Evolutionary conservation across 2,888 invertebrate genomes (phyloP), one percentile per base, ranked within the genome.

Genomic region (Ichneumoninae sp.): DNA sequence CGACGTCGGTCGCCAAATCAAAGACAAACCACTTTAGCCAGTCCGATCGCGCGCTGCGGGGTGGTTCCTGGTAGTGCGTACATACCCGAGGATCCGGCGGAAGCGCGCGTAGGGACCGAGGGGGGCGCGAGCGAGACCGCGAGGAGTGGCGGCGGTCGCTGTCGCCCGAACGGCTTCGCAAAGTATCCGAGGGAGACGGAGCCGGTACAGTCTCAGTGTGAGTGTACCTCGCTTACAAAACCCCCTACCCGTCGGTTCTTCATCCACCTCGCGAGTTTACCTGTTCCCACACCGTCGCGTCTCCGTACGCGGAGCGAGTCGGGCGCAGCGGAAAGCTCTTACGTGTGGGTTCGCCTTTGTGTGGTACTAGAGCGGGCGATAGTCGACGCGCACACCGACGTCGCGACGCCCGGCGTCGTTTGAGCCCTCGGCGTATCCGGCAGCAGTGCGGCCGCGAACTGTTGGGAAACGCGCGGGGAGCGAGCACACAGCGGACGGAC

Each of bases 11-110:
- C 89, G 91, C 91, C 92, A 92, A 93, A 93, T 93, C 92, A 93
- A 93, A 93, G 93, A 92, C 92, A 93, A 93, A 93, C 92, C 92
- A 93, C 93, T 93, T 93, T 91, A 91, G 89, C 89, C 89, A 89
- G 90, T 90, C 90, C 89, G 90, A 91, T 91, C 86, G 91, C 82
- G 86, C 16, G 57, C 30, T 86, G 82, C 80, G 76, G 87, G 80
- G 81, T 78, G 50, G 78, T 30, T 74, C 65, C 77, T 75, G 47
- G 65, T 69, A 65, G 77, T 76, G 71, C 80, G 52, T 80, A 76
- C 80, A 79, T 71, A 85, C 71, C 54, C 62, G 68, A 68, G 72
- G 62, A 83, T 76, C 72, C 22, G 54, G 65, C 62, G 80, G 50
- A 83, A 83, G 75, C 36, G 52, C 66, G 52, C 74, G 36, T 60